These are phyloP conservation scores for Lophochroa leadbeateri DNA, from an alignment of 2,113 vertebrate species.

Conservation along the genomic window DNA sequence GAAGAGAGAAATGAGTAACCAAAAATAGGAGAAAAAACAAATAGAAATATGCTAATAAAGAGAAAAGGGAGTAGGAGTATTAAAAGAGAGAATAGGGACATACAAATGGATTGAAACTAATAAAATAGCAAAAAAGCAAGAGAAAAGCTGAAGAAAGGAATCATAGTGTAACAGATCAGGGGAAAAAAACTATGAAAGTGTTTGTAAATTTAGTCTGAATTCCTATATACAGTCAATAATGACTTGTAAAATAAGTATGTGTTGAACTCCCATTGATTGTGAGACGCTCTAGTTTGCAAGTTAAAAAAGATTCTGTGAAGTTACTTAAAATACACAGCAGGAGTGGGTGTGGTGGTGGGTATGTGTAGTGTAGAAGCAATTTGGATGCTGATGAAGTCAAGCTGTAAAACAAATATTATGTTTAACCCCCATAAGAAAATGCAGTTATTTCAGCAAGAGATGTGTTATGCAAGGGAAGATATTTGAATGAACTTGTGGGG, in stretches of 20 bases:
- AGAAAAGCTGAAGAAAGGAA: not conserved
- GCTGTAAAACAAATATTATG: slow-evolving; percentile 21
- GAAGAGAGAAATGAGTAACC: not conserved
- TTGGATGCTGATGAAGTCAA: not conserved
- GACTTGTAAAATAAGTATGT: not conserved
- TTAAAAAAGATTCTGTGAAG: not conserved
- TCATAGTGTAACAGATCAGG: not conserved
- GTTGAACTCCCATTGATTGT: not conserved
- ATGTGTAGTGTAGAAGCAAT: not conserved
- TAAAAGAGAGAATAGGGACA: not conserved
- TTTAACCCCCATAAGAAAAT: not conserved
- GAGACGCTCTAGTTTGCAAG: not conserved
- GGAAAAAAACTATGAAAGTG: not conserved
- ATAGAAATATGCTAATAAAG: not conserved
- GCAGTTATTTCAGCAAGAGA: not conserved
- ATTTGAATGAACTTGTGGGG: not conserved
- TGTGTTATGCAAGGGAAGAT: not conserved
- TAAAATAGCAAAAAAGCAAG: not conserved
- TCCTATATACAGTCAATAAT: not conserved
- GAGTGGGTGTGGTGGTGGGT: not conserved
- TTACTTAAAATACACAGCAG: not conserved
- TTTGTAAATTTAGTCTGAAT: not conserved
- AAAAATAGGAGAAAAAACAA: not conserved
- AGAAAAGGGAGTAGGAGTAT: not conserved
- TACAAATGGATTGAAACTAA: not conserved